A percentile compares a stretch with the other conserved stretches of the same genome.
Evolutionary conservation across 1,140 invertebrate genomes (phyloP).

Genomic region (Habropoda laboriosa): DNA sequence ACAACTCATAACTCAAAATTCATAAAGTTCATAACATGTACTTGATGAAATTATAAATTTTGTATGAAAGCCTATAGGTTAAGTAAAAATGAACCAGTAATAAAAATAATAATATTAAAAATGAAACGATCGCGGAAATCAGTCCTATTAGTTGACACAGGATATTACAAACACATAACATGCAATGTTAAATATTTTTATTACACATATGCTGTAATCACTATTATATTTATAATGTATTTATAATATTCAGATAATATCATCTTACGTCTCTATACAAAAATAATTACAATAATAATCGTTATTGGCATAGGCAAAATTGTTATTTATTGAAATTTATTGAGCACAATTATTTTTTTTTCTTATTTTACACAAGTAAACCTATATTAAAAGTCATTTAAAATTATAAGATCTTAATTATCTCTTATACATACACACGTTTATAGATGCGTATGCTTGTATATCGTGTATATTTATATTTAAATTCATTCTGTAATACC

Average conservation of each 20-base stretch:
- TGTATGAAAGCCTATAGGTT: too few species aligned
- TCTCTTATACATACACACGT: constrained; percentile 64
- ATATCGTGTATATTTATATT: constrained; percentile 66
- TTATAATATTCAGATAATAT: constrained; percentile 49
- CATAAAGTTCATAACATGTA: too few species aligned
- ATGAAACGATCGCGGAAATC: too few species aligned
- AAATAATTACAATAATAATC: constrained; percentile 66
- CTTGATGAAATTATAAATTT: too few species aligned
- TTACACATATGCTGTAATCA: constrained; percentile 43
- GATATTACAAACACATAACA: constrained; percentile 11
- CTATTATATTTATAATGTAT: constrained; percentile 36
- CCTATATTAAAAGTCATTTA: constrained; percentile 71
- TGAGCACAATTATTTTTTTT: constrained; percentile 72
- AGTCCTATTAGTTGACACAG: neutral
- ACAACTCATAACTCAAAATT: too few species aligned
- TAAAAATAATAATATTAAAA: too few species aligned
- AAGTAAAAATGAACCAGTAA: too few species aligned
- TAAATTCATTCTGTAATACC: constrained; percentile 67
- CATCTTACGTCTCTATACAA: constrained; percentile 53
- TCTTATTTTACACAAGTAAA: constrained; percentile 71
- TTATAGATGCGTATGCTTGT: constrained; percentile 63
- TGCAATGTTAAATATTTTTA: constrained; percentile 50
- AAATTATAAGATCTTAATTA: constrained; percentile 71
- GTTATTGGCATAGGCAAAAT: constrained; percentile 74
- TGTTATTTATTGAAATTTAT: constrained; percentile 74